Percentiles rank a stretch among this genome's conserved stretches.
These are phyloP conservation scores for Euzophera pinguis DNA, from an alignment of 2,888 invertebrate species.

Conservation along the genomic window DNA sequence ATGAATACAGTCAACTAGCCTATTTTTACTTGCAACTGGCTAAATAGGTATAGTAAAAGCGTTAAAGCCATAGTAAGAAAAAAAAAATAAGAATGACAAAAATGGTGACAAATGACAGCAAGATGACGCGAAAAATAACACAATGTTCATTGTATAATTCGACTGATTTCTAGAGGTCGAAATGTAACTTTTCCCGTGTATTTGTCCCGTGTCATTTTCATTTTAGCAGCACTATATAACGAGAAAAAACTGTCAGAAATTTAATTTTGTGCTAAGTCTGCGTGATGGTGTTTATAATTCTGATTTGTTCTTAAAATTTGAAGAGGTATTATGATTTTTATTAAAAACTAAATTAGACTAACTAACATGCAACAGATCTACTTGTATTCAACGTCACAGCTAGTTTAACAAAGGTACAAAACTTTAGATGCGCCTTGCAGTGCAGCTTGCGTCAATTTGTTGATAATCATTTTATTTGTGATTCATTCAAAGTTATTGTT, in stretches of 20 bases:
- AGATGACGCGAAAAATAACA: too few relatives aligned
- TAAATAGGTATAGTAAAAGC: too few relatives aligned
- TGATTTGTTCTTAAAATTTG: neutral
- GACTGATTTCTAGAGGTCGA: slow-evolving; percentile 18
- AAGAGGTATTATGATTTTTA: neutral
- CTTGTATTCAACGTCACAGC: neutral
- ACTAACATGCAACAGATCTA: neutral
- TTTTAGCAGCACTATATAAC: slow-evolving; percentile 17
- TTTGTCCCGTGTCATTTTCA: slow-evolving; percentile 3
- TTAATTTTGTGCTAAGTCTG: slow-evolving; percentile 20
- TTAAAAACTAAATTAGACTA: neutral
- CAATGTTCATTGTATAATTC: too few relatives aligned
- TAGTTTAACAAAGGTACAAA: slow-evolving; percentile 20
- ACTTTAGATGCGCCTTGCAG: neutral
- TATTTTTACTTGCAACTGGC: too few relatives aligned
- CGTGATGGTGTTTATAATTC: slow-evolving; percentile 21
- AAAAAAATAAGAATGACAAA: too few relatives aligned
- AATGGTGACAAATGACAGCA: too few relatives aligned
- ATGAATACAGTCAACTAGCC: too few relatives aligned
- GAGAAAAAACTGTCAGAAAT: slow-evolving; percentile 22
- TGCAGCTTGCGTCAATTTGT: neutral
- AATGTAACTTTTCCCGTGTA: neutral
- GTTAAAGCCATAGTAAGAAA: too few relatives aligned
- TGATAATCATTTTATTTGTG: neutral
- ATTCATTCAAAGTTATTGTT: neutral